A percentile compares a stretch with the other conserved stretches of the same genome.
Conservation (phyloP, 2,888 invertebrate species). For the Ornithoptera priamus region DNA sequence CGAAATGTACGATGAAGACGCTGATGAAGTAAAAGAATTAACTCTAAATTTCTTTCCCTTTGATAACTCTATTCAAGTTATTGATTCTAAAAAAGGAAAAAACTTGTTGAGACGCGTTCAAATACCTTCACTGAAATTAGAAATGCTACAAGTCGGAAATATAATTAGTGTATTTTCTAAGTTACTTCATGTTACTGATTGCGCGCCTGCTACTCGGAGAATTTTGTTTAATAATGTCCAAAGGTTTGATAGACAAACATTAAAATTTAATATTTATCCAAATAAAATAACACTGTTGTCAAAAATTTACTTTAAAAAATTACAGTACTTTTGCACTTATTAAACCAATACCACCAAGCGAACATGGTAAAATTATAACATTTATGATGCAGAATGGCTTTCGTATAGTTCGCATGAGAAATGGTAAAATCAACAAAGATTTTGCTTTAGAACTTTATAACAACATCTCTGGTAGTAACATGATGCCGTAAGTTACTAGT, state of each 20-base stretch:
- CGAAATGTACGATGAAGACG: slow-evolving; percentile 92
- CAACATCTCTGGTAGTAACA: slow-evolving; percentile 76
- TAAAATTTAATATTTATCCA: neutral
- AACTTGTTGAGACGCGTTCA: slow-evolving; percentile 83
- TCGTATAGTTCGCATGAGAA: slow-evolving; percentile 85
- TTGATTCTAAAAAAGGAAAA: slow-evolving; percentile 80
- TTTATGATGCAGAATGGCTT: slow-evolving; percentile 83
- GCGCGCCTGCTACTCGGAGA: slow-evolving; percentile 84
- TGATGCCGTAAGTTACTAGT: slow-evolving; percentile 77
- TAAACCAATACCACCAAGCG: slow-evolving; percentile 85
- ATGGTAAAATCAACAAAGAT: slow-evolving; percentile 84
- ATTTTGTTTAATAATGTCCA: slow-evolving; percentile 81
- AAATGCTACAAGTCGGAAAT: slow-evolving; percentile 87
- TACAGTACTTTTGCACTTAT: slow-evolving; percentile 88
- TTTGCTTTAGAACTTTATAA: slow-evolving; percentile 84
- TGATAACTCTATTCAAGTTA: slow-evolving; percentile 90
- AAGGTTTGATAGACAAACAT: slow-evolving; percentile 68
- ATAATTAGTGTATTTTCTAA: slow-evolving; percentile 87
- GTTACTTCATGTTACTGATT: slow-evolving; percentile 84
- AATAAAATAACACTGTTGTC: neutral
- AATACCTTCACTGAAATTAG: slow-evolving; percentile 80
- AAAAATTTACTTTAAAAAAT: slow-evolving; percentile 35
- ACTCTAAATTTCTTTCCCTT: slow-evolving; percentile 86
- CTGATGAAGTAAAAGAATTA: slow-evolving; percentile 84
- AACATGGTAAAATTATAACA: slow-evolving; percentile 88